These are phyloP conservation scores for Nothoprocta pentlandii DNA, from an alignment of 2,113 vertebrate genomes.

Conservation along the genomic window DNA sequence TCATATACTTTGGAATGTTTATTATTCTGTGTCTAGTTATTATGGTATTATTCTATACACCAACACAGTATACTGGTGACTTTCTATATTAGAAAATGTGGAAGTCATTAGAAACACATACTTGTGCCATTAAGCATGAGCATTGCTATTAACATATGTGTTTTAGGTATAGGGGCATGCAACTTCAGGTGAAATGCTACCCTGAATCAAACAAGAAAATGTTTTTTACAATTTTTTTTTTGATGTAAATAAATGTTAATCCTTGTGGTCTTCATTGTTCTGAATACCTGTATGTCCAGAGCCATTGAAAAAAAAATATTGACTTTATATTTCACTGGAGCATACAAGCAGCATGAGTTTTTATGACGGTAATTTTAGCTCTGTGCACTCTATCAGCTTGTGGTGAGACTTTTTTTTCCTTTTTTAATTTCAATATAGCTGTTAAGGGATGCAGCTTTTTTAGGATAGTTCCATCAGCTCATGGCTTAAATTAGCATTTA, in stretches of 20 bases:
- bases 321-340: background rate
- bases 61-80: background rate
- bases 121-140: background rate
- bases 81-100: background rate
- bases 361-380: background rate
- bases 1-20: background rate
- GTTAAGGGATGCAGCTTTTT: background rate
- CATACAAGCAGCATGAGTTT: background rate
- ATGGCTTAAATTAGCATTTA: background rate
- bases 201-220: background rate
- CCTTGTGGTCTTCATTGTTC: background rate
- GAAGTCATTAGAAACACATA: background rate
- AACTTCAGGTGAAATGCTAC: background rate
- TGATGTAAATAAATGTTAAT: background rate
- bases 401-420: background rate
- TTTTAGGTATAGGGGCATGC: background rate
- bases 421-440: background rate
- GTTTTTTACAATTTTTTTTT: background rate
- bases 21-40: background rate
- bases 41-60: background rate
- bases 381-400: background rate
- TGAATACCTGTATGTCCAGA: background rate
- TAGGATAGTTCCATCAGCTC: background rate
- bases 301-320: background rate
- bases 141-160: background rate